Conservation (phyloP, 2,113 vertebrate species). For the Lates calcarifer region DNA sequence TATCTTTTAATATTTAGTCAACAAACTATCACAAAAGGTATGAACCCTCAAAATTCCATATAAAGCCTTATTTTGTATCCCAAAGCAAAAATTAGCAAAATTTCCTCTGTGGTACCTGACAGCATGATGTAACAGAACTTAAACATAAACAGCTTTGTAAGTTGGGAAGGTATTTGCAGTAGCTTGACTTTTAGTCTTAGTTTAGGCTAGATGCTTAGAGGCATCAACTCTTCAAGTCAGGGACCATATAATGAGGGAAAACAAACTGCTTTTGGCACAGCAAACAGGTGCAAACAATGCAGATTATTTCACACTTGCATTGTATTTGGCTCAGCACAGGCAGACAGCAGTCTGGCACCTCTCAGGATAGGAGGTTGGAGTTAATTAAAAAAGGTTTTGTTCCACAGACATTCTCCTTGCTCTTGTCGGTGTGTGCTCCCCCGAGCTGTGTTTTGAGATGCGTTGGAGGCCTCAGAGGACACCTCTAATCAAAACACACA, state of each 20-base stretch:
- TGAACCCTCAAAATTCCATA: not conserved
- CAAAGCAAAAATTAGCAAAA: not conserved
- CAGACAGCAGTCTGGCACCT: constrained; percentile 50
- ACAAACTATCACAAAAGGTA: not conserved
- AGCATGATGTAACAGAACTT: not conserved
- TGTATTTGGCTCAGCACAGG: constrained; percentile 49
- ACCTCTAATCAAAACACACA: constrained; percentile 57
- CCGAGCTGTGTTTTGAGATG: constrained; percentile 51
- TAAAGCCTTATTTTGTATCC: not conserved
- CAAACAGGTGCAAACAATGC: constrained; percentile 51
- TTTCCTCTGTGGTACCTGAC: not conserved
- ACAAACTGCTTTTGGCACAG: constrained; percentile 27
- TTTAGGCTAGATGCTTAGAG: constrained; percentile 18
- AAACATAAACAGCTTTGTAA: not conserved
- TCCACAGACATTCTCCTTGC: constrained; percentile 37
- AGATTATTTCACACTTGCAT: constrained; percentile 46
- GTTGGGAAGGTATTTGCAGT: not conserved
- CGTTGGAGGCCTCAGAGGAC: constrained; percentile 47
- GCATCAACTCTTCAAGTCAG: constrained; percentile 1
- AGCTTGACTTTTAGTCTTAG: not conserved
- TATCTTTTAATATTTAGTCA: not conserved
- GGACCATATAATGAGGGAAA: constrained; percentile 34
- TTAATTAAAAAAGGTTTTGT: constrained; percentile 70
- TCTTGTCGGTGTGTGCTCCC: constrained; percentile 39
- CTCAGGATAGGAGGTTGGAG: constrained; percentile 43